A percentile compares a stretch with the other conserved stretches of the same genome.
phyloP scores from a whole-genome alignment of 2,888 invertebrate species.

The Sceliomorpha sp. region DNA sequence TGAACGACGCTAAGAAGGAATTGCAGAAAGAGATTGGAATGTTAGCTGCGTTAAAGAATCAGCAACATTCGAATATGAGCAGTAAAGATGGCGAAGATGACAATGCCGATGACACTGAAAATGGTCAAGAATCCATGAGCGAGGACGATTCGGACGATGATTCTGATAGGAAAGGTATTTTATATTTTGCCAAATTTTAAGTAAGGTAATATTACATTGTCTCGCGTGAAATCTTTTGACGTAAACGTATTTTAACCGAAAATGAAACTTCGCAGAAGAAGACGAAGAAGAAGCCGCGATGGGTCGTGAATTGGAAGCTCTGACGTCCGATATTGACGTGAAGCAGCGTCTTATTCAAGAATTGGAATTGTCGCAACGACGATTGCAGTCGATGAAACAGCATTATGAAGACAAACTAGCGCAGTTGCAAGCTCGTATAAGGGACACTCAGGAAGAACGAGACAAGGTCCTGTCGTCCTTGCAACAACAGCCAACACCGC shows the following conservation, averaged over 20 bases:
- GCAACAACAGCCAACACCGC: constrained; percentile 82
- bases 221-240: no score
- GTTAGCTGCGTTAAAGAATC: constrained; percentile 77
- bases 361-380: constrained; percentile 92
- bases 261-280: constrained; percentile 71
- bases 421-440: constrained; percentile 91
- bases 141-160: constrained; percentile 82
- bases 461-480: constrained; percentile 90
- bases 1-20: constrained; percentile 91
- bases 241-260: no score
- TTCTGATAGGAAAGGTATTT: constrained; percentile 84
- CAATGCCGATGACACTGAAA: constrained; percentile 82
- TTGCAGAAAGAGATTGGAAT: constrained; percentile 86
- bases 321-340: constrained; percentile 96
- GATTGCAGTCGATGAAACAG: constrained; percentile 90
- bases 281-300: constrained; percentile 83
- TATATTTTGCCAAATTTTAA: constrained; percentile 17
- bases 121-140: constrained; percentile 83
- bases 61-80: constrained; percentile 68
- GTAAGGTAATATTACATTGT: no score
- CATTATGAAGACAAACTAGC: constrained; percentile 96
- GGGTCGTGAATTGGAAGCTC: constrained; percentile 91
- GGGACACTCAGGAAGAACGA: constrained; percentile 93
- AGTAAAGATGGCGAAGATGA: constrained; percentile 82
- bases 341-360: constrained; percentile 97